Evolutionary conservation across 2,888 invertebrate species (phyloP), one percentile per base, ranked within the genome.

Genomic region (Ophioninae sp.): DNA sequence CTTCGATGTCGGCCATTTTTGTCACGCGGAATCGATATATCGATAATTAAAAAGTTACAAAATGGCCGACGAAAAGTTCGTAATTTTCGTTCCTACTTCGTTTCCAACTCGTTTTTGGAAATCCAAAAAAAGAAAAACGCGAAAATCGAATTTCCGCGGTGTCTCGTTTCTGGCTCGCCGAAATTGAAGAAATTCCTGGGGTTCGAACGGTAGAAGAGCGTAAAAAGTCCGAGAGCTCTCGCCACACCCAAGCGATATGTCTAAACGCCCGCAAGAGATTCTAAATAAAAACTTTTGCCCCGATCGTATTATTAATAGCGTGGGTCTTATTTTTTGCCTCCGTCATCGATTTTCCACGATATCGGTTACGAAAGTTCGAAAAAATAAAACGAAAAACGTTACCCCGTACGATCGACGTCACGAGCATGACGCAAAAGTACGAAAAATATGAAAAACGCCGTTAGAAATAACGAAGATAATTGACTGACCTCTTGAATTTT

Each of bases 401-500:
- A 6, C 50, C 39, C 23, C 20, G 21, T 41, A 13, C n/a, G 64
- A 65, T 7, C 17, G 2, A 65, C 37, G 44, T 6, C 57, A 21
- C 17, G 59, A 59, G 37, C 2, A 57, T 21, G 30, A 13, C 7
- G 44, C 39, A 30, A 61, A 77, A 77, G 44, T 61, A 10, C 44
- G 17, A 69, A 76, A 76, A 23, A 39, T 67, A 0, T 10, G 57
- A 57, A 67, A 57, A 39, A 17, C 6, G 30, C 5, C 6, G 6
- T 37, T 39, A 41, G 2, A 50, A 17, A 3, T 50, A n/a, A 30
- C 56, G 56, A 65, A 62, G 50, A 30, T 30, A 30, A 30, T 30
- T 2, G 61, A 89, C 89, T 89, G 89, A 93, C 93, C 90, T 93
- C 93, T 88, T 93, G 92, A 83, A 93, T 93, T 80, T 88, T 91